Evolutionary conservation across 2,113 vertebrate genomes (phyloP).

Genomic region (Deroptyus accipitrinus): DNA sequence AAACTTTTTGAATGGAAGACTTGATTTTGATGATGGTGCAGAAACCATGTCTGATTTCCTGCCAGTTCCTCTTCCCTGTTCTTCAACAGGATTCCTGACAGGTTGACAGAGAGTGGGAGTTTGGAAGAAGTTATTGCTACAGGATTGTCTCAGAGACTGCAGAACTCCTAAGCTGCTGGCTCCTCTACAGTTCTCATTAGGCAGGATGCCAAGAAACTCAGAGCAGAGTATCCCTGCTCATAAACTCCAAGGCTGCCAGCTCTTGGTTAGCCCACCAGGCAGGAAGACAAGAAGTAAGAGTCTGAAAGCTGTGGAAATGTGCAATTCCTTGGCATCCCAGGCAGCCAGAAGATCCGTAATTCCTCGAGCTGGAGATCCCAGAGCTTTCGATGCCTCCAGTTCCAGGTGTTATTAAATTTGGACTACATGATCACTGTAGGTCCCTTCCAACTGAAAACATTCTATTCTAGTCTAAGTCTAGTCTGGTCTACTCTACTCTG

Average conservation of each 20-base stretch:
- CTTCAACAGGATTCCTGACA: slow-evolving; percentile 46
- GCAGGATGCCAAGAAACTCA: slow-evolving; percentile 54
- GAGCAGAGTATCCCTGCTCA: not conserved
- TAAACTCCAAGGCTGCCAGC: slow-evolving; percentile 22
- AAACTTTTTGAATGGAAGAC: not conserved
- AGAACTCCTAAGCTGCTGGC: slow-evolving; percentile 41
- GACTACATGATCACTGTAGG: not conserved
- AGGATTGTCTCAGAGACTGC: slow-evolving; percentile 41
- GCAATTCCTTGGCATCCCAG: not conserved
- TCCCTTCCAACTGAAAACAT: not conserved
- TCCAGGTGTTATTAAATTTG: not conserved
- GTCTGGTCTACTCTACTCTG: not conserved
- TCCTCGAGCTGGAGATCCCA: not conserved
- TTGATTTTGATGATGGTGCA: slow-evolving; percentile 50
- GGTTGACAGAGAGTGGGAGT: slow-evolving; percentile 61
- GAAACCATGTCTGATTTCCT: slow-evolving; percentile 29
- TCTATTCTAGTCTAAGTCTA: not conserved
- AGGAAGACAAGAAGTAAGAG: not conserved
- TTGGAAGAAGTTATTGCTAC: slow-evolving; percentile 46
- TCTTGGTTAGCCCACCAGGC: slow-evolving; percentile 8
- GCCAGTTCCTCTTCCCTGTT: slow-evolving; percentile 36
- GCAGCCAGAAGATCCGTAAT: not conserved
- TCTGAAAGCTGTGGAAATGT: slow-evolving; percentile 20
- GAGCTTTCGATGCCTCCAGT: not conserved
- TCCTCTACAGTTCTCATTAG: slow-evolving; percentile 56